These are phyloP conservation scores for Anodontia alba DNA, from an alignment of 2,888 invertebrate genomes.

Conservation along the genomic window DNA sequence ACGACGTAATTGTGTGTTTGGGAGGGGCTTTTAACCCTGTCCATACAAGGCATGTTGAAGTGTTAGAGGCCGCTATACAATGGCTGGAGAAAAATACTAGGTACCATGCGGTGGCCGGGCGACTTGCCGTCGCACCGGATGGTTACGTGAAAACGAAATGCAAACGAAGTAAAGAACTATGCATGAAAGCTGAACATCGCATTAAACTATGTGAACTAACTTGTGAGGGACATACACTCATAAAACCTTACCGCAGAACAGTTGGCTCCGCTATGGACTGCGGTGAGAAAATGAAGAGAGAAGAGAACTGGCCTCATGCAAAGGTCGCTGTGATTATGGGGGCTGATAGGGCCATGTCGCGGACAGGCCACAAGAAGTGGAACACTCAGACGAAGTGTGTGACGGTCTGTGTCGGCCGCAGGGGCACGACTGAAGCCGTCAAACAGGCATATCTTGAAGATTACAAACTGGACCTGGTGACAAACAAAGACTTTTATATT, in stretches of 20 bases:
- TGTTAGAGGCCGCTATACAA: too few relatives aligned
- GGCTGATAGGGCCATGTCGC: slow-evolving; percentile 57
- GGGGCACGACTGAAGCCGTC: slow-evolving; percentile 47
- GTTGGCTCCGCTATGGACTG: slow-evolving; percentile 52
- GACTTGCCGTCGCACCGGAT: slow-evolving; percentile 39
- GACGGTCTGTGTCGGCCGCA: slow-evolving; percentile 52
- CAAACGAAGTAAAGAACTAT: slow-evolving; percentile 27
- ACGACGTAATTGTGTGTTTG: too few relatives aligned
- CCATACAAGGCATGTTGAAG: too few relatives aligned
- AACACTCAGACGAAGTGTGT: slow-evolving; percentile 25
- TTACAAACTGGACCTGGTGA: slow-evolving; percentile 19
- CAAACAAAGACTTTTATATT: slow-evolving; percentile 42
- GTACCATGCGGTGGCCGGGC: too few relatives aligned
- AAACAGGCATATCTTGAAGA: slow-evolving; percentile 40
- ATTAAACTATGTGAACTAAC: slow-evolving; percentile 51
- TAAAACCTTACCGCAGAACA: slow-evolving; percentile 45
- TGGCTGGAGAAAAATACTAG: too few relatives aligned
- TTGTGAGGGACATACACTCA: slow-evolving; percentile 43
- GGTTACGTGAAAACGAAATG: slow-evolving; percentile 53
- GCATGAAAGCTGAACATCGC: slow-evolving; percentile 54
- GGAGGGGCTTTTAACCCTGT: too few relatives aligned
- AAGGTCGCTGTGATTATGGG: slow-evolving; percentile 49
- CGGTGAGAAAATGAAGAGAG: slow-evolving; percentile 35
- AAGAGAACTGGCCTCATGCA: slow-evolving; percentile 8
- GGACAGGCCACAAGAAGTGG: slow-evolving; percentile 53